These are phyloP conservation scores for Palythoa caribaeorum DNA, from an alignment of 92 coral and sea anemone genomes.

Conservation along the genomic window DNA sequence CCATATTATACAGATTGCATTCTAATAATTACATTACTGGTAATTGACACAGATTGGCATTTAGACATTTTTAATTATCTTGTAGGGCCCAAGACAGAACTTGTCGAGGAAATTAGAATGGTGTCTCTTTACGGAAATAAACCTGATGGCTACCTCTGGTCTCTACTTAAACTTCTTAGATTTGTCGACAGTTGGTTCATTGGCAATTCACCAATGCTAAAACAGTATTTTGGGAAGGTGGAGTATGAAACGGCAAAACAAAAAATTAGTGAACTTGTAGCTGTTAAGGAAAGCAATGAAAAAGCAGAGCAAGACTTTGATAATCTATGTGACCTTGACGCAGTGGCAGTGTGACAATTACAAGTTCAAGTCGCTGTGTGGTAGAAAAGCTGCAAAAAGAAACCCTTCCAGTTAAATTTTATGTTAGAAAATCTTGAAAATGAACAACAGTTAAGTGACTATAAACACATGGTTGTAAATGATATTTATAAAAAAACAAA, in stretches of 20 bases:
- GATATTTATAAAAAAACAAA: no score
- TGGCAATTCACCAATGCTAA: conserved; percentile 70
- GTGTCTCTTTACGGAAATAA: conserved; percentile 68
- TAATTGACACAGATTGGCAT: no score
- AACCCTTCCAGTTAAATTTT: no score
- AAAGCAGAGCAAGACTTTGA: conserved; percentile 59
- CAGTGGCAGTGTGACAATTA: conserved; percentile 28
- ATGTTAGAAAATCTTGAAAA: no score
- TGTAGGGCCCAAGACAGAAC: conserved; percentile 72
- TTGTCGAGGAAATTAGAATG: conserved; percentile 75
- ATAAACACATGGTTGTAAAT: no score
- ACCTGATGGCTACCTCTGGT: conserved; percentile 79
- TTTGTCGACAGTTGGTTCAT: conserved; percentile 60
- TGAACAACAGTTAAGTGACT: no score
- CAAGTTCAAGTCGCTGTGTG: no score
- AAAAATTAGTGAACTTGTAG: conserved; percentile 57
- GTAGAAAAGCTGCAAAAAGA: no score
- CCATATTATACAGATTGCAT: no score
- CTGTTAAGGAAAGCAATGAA: conserved; percentile 40
- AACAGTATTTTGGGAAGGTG: conserved; percentile 65
- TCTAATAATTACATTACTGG: no score
- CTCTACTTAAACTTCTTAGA: conserved; percentile 76
- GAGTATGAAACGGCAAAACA: conserved; percentile 65
- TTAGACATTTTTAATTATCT: neutral
- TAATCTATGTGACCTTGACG: conserved; percentile 57